Base-by-base conservation (phyloP, 2,888 invertebrate genomes). In the Theretra japonica region DNA sequence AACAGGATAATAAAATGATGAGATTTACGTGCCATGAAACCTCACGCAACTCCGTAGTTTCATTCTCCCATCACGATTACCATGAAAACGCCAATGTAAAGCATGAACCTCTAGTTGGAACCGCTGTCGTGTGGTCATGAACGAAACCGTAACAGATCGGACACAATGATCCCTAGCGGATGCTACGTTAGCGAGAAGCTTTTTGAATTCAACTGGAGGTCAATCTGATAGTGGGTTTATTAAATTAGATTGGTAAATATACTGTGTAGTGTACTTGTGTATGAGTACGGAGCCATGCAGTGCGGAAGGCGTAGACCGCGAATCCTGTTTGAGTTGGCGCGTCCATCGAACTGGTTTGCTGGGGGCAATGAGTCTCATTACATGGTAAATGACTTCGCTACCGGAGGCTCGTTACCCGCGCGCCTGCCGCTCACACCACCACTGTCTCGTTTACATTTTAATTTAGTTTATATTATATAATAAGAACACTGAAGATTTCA, bases 81-180 rank as follows among this genome's bases (percentile, higher is more conserved):
- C 78, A 76, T 73, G 25, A 48, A 76, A 79, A 28, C 28, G 28
- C 3, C 28, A 28, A 28, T 28, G 28, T 28, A 28, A 28, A 28
- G 80, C 80, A 80, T 82, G 81, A 80, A 78, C 75, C 71, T 77
- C 72, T 80, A 77, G 75, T 73, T 76, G 62, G 69, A 73, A 74
- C 79, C 76, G 79, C 77, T 85, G 80, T 87, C 87, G 88, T 88
- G 87, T 87, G 86, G 78, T 86, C 85, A 85, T 85, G 87, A 88
- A 84, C 84, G 86, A 82, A 86, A 84, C 90, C 91, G 88, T 89
- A 87, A 88, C 90, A 78, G 88, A 92, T 90, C 86, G 86, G 83
- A 80, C 85, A 88, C 87, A 88, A 89, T 86, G 85, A 85, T 83
- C 79, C 80, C 76, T 77, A 81, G 82, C 83, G 83, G 83, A 84